Evolutionary conservation across 2,888 invertebrate genomes (phyloP).

Genomic region (Enchytraeus crypticus): DNA sequence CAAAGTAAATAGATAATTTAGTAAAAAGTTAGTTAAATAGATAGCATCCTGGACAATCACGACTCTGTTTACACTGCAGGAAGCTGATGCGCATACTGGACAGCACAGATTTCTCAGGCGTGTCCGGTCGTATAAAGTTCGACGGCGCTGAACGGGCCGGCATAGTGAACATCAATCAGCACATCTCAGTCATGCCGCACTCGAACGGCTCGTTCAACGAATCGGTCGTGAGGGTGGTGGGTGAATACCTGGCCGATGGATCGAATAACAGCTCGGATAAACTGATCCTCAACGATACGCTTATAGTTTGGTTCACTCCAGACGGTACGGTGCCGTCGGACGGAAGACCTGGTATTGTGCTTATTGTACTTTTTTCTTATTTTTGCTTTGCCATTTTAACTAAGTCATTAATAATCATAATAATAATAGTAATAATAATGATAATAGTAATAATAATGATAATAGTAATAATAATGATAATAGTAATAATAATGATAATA

Average conservation of each 20-base stretch:
- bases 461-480: no score
- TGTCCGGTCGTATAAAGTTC: conserved; percentile 66
- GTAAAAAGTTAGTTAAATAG: no score
- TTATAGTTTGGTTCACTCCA: conserved; percentile 57
- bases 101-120: conserved; percentile 63
- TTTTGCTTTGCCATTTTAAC: no score
- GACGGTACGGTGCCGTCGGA: conserved; percentile 54
- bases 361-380: no score
- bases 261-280: conserved; percentile 39
- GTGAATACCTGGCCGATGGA: conserved; percentile 38
- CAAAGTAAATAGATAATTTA: no score
- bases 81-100: conserved; percentile 59
- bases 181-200: conserved; percentile 38
- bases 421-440: no score
- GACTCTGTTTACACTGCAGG: conserved; percentile 49
- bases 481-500: neutral
- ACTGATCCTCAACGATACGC: conserved; percentile 51
- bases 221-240: no score
- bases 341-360: conserved; percentile 11
- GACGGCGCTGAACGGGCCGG: conserved; percentile 58
- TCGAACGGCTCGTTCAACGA: no score
- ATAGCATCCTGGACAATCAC: no score
- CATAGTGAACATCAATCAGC: conserved; percentile 47
- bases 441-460: no score
- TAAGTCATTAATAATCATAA: no score